Conservation (phyloP, 1,140 invertebrate species). For the Catajapyx aquilonaris region DNA sequence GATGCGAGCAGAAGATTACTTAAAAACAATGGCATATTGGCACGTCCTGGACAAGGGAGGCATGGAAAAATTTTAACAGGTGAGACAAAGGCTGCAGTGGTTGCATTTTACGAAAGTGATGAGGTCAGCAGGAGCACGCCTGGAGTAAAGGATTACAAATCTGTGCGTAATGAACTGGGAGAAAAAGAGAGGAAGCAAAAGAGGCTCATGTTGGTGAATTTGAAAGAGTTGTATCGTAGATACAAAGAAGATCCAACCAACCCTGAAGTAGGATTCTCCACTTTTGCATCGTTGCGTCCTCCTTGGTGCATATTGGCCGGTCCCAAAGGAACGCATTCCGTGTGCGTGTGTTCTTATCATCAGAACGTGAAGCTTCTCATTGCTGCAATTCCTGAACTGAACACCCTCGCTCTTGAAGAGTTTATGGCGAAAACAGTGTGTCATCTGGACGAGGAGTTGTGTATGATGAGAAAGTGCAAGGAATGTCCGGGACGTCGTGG, state of each 20-base stretch:
- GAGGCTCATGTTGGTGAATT: conserved; percentile 12
- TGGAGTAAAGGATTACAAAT: conserved; percentile 12
- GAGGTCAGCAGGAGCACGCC: conserved; percentile 12
- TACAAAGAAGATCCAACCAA: conserved; percentile 11
- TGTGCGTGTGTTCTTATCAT: not conserved
- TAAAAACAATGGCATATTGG: too few relatives aligned
- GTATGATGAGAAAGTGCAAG: not conserved
- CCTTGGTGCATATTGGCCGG: conserved; percentile 1
- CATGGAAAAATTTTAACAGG: conserved; percentile 5
- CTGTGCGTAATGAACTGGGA: conserved; percentile 8
- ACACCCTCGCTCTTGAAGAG: not conserved
- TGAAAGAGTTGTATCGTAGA: conserved; percentile 10
- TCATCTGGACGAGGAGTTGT: not conserved
- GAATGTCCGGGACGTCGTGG: not conserved
- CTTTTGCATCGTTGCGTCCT: conserved; percentile 4
- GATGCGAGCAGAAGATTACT: too few relatives aligned
- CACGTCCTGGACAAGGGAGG: conserved; percentile 7
- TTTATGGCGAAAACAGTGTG: not conserved
- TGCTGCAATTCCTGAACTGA: not conserved
- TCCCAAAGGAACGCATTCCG: not conserved
- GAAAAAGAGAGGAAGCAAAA: conserved; percentile 9
- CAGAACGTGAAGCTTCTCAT: not conserved
- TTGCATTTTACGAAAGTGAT: conserved; percentile 13
- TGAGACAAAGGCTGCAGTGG: conserved; percentile 5
- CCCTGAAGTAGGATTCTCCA: conserved; percentile 5